Evolutionary conservation across 2,113 vertebrate species (phyloP).

Genomic region (Paradisaea rubra): DNA sequence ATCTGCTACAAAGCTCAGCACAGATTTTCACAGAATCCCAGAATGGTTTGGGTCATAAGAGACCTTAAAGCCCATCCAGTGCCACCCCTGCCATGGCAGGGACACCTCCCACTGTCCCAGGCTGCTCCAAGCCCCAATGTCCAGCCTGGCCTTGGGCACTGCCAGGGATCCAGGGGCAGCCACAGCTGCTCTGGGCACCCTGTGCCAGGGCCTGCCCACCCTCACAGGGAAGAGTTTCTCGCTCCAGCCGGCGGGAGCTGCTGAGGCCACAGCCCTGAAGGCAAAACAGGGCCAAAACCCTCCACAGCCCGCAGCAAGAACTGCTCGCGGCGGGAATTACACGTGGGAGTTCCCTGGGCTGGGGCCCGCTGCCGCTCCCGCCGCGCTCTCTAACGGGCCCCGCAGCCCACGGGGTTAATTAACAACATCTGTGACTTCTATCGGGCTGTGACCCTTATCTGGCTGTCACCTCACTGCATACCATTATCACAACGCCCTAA

Average conservation of each 20-base stretch:
- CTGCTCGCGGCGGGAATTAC: background rate
- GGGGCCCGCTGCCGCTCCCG: background rate
- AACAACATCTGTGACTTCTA: background rate
- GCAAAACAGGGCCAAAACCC: background rate
- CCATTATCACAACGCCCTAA: accelerated
- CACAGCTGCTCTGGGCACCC: background rate
- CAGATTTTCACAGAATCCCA: no score
- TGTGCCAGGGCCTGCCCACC: background rate
- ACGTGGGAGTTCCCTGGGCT: accelerated
- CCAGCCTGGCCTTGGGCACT: background rate
- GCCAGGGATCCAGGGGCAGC: background rate
- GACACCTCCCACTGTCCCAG: background rate
- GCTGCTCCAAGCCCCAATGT: background rate
- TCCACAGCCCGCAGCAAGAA: background rate
- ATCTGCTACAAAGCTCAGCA: background rate
- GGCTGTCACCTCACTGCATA: accelerated
- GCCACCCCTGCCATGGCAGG: background rate
- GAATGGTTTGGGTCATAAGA: accelerated
- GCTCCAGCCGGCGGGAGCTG: accelerated
- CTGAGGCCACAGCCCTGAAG: background rate
- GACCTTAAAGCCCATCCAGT: accelerated
- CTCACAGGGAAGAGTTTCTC: accelerated
- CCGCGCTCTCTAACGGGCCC: no score
- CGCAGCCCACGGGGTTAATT: no score
- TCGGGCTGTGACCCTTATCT: accelerated